Evolutionary conservation across 2,888 invertebrate species (phyloP).

Genomic region (Ornithoptera priamus): DNA sequence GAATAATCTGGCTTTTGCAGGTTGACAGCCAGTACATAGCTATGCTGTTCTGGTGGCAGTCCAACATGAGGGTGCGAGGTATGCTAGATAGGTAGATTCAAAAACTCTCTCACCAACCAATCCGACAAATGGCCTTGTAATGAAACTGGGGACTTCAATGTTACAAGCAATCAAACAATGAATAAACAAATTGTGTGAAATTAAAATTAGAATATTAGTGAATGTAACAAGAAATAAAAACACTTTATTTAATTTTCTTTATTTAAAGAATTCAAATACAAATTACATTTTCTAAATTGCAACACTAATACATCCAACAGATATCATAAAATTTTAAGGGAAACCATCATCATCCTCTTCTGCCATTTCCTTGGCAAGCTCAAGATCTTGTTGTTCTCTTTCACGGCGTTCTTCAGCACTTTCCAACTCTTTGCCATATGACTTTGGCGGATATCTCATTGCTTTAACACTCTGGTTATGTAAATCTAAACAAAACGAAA

Average conservation of each 20-base stretch:
- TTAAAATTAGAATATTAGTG: background rate
- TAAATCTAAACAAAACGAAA: conserved; percentile 97
- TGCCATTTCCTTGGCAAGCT: conserved; percentile 99
- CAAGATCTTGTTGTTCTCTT: conserved; percentile 98
- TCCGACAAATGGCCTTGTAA: too few relatives aligned
- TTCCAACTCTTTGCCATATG: conserved; percentile 98
- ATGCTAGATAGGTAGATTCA: too few relatives aligned
- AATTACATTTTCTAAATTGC: conserved; percentile 11
- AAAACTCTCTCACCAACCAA: too few relatives aligned
- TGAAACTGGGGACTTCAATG: too few relatives aligned
- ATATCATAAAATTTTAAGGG: conserved; percentile 53
- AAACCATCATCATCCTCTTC: conserved; percentile 99
- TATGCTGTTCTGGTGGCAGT: too few relatives aligned
- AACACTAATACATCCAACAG: conserved; percentile 10
- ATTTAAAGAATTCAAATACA: conserved; percentile 17
- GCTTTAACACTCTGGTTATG: conserved; percentile 99
- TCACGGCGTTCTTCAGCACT: conserved; percentile 98
- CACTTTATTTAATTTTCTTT: background rate
- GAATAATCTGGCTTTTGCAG: too few relatives aligned
- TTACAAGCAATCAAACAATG: too few relatives aligned
- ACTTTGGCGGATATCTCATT: conserved; percentile 99
- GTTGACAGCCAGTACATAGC: too few relatives aligned
- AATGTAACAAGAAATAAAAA: background rate
- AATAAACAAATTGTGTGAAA: too few relatives aligned
- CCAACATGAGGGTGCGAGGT: too few relatives aligned